Evolutionary conservation across 1,140 invertebrate species (phyloP).

Genomic region (Chionoecetes opilio): DNA sequence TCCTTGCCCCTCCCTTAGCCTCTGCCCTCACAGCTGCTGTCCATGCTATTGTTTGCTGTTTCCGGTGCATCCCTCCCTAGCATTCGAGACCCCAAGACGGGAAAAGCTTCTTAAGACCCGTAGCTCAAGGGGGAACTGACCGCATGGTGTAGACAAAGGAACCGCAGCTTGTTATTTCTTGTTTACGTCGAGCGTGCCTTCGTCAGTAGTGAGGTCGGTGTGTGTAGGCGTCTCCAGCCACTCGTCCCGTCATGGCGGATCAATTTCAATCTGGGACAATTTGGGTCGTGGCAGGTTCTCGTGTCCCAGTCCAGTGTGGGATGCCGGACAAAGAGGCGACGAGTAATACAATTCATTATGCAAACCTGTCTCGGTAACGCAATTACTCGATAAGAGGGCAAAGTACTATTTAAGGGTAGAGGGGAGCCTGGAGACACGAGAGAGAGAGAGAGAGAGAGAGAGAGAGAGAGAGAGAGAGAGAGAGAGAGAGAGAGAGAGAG

Average conservation of each 20-base stretch:
- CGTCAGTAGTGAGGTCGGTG: neutral
- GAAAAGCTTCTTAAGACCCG: neutral
- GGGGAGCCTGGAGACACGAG: constrained; percentile 33
- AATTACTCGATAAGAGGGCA: constrained; percentile 69
- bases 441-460: neutral
- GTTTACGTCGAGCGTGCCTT: neutral
- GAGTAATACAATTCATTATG: constrained; percentile 73
- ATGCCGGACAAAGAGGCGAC: constrained; percentile 60
- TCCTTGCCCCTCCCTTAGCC: neutral
- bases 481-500: constrained; percentile 34
- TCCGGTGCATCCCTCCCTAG: constrained; percentile 31
- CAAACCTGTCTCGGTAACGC: constrained; percentile 67
- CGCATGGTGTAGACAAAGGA: neutral
- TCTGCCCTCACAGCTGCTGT: neutral
- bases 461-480: constrained; percentile 28
- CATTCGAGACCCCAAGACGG: neutral
- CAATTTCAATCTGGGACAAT: neutral
- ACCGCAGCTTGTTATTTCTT: constrained; percentile 28
- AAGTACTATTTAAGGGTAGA: constrained; percentile 67
- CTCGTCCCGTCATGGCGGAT: neutral
- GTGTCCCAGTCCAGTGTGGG: constrained; percentile 45
- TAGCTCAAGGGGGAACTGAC: neutral
- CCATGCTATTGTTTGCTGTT: constrained; percentile 41
- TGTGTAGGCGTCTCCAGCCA: neutral
- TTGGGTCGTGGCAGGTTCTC: neutral